Conservation (phyloP, 2,888 invertebrate genomes). For the Tinea semifulvella region DNA sequence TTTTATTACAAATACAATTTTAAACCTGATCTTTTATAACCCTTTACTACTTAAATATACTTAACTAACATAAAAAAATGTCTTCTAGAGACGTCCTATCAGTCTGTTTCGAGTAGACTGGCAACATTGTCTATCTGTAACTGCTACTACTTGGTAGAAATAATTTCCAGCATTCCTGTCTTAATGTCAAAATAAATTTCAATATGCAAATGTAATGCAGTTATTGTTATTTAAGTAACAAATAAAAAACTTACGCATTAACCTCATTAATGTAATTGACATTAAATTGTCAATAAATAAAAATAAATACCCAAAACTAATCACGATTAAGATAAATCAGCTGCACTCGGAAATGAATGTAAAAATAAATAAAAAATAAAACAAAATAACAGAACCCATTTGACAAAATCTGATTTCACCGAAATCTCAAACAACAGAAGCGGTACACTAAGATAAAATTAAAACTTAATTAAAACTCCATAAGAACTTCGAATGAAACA, state of each 20-base stretch:
- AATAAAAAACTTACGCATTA: background rate
- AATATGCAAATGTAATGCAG: no score
- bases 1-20: no score
- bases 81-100: no score
- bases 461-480: constrained; percentile 62
- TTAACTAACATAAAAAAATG: no score
- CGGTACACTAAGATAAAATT: constrained; percentile 44
- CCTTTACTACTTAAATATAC: no score
- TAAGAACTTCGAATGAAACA: constrained; percentile 27
- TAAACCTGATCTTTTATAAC: no score
- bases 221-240: background rate
- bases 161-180: no score
- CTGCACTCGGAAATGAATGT: background rate
- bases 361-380: background rate
- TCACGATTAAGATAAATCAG: no score
- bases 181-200: no score
- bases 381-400: constrained; percentile 27
- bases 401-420: constrained; percentile 10
- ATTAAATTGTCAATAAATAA: background rate
- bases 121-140: no score
- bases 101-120: no score
- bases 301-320: background rate
- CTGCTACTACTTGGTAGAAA: no score
- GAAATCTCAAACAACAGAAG: constrained; percentile 38
- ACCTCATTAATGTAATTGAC: background rate